Base-by-base conservation (phyloP, 2,888 invertebrate species). In the Melitaea athalia region DNA sequence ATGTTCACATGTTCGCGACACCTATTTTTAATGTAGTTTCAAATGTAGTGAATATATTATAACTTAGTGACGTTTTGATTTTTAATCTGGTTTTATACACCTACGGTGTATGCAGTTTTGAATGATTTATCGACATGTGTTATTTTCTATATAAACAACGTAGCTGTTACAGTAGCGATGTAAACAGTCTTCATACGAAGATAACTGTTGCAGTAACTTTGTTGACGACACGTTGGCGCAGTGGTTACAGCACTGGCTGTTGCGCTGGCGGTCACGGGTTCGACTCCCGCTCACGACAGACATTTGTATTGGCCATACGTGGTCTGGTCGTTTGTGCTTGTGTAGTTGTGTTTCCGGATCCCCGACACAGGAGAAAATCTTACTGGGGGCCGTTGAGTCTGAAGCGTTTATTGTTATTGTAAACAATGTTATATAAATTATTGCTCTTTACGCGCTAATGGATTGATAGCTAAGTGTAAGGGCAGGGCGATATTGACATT, bases 11-110 rank as follows among this genome's bases (percentile, higher is more conserved):
- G 24, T 57, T 57, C n/a, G 14, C 38, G 57, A 11, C 42, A 42
- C 38, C 57, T 57, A 57, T 57, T 57, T 57, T 57, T 42, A 57
- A 42, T 57, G n/a, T 57, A 38, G 57, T 57, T 57, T n/a, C n/a
- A 38, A 57, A 15, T 57, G 10, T 38, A 57, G n/a, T 15, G 42
- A 42, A 15, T 38, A 57, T 38, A 38, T 42, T 8, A 38, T 38
- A 42, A 38, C 38, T 31, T n/a, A n/a, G 57, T 57, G 53, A 55
- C 31, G 11, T 57, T 52, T 52, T 7, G 3, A 24, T 52, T 52
- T 11, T 52, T 17, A 52, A 52, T 52, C 24, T n/a, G 52, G 11
- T 24, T 49, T 14, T n/a, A 49, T n/a, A 49, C 3, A 49, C 5
- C 17, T 52, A n/a, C 24, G 24, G 17, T 52, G 7, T 24, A 15